Conservation (phyloP, 2,797 vertebrate genomes). For the Enteromius viviparus region DNA sequence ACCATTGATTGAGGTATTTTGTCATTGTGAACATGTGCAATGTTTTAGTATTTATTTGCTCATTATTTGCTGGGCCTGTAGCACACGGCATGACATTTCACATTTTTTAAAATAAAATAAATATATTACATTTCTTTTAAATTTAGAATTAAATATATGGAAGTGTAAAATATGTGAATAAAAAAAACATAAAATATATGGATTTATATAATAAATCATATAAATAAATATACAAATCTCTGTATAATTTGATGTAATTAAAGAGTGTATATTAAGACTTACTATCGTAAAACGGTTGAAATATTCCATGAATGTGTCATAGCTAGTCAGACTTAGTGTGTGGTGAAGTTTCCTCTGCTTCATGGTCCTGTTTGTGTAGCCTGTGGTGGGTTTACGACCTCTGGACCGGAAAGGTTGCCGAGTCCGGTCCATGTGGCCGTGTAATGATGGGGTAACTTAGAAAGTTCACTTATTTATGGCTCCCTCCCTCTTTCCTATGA, state of each 20-base stretch:
- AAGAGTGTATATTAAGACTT: background rate
- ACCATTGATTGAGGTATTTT: background rate
- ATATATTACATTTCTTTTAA: background rate
- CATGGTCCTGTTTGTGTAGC: conserved; percentile 56
- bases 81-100: background rate
- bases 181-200: background rate
- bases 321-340: conserved; percentile 26
- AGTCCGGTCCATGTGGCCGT: conserved; percentile 63
- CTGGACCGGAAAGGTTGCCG: conserved; percentile 63
- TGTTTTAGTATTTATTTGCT: conserved; percentile 1
- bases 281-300: background rate
- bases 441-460: conserved; percentile 68
- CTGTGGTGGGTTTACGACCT: conserved; percentile 62
- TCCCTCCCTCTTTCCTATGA: conserved; percentile 57
- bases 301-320: conserved; percentile 11
- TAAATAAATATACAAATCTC: background rate
- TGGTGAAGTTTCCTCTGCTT: conserved; percentile 41
- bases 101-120: background rate
- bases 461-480: conserved; percentile 68
- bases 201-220: background rate
- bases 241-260: background rate
- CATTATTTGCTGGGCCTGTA: background rate
- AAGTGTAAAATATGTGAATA: background rate
- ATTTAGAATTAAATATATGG: background rate
- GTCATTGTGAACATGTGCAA: background rate